These are phyloP conservation scores for Otus sunia DNA, from an alignment of 2,113 vertebrate species.

Conservation along the genomic window DNA sequence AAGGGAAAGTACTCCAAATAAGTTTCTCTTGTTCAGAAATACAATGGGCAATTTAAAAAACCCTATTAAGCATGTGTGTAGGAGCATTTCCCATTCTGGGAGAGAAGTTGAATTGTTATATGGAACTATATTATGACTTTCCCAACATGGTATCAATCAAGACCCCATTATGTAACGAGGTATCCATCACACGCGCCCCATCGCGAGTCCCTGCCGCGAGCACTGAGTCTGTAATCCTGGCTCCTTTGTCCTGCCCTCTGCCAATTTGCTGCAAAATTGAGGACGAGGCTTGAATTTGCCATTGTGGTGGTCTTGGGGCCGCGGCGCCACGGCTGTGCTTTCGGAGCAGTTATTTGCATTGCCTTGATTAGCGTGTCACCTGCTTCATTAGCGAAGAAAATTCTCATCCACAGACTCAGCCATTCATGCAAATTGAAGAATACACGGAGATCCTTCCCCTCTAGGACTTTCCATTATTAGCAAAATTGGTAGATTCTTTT, in stretches of 20 bases:
- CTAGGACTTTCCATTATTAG: slow-evolving; percentile 51
- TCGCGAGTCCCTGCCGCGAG: background rate
- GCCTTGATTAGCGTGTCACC: slow-evolving; percentile 50
- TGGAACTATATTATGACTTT: slow-evolving; percentile 16
- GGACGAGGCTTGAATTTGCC: background rate
- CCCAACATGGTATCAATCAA: slow-evolving; percentile 34
- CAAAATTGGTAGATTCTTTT: slow-evolving; percentile 14
- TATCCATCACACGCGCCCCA: background rate
- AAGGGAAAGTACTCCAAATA: slow-evolving; percentile 35
- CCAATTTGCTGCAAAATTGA: slow-evolving; percentile 36
- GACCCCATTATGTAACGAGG: slow-evolving; percentile 46
- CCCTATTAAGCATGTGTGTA: slow-evolving; percentile 2
- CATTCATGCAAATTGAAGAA: slow-evolving; percentile 53
- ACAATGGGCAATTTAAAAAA: slow-evolving; percentile 60
- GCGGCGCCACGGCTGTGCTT: background rate
- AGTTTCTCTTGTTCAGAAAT: slow-evolving; percentile 57
- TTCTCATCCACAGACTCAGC: slow-evolving; percentile 3
- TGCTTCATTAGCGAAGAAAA: slow-evolving; percentile 40
- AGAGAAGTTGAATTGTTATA: background rate
- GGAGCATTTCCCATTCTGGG: slow-evolving; percentile 44
- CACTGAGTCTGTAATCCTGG: slow-evolving; percentile 3
- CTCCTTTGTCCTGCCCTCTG: slow-evolving; percentile 49
- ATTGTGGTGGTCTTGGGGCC: background rate
- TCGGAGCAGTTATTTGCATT: slow-evolving; percentile 23
- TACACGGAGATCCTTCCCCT: slow-evolving; percentile 29